phyloP scores from a whole-genome alignment of 2,888 invertebrate species.

The Mellilla xanthometata region DNA sequence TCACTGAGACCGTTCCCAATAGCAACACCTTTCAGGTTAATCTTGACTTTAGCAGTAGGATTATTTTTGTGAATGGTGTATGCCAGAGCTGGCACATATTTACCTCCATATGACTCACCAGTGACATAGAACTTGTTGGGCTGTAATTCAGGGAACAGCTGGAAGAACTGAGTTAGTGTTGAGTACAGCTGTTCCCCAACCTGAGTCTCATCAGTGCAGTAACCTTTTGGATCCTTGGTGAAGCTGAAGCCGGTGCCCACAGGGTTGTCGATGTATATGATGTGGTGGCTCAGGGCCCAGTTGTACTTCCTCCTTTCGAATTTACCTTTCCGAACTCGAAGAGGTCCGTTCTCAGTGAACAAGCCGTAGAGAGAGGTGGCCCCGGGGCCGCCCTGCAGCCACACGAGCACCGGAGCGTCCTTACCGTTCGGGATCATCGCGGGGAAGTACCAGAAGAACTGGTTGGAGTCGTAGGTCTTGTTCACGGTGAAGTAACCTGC shows the following conservation, averaged over 20 bases:
- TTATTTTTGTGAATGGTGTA: constrained; percentile 87
- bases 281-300: constrained; percentile 90
- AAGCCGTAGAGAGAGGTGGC: constrained; percentile 90
- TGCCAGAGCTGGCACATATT: constrained; percentile 88
- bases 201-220: constrained; percentile 89
- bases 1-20: constrained; percentile 93
- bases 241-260: constrained; percentile 97
- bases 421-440: constrained; percentile 80
- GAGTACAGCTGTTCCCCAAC: constrained; percentile 91
- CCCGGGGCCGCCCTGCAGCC: constrained; percentile 95
- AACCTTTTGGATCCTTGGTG: constrained; percentile 89
- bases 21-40: constrained; percentile 87
- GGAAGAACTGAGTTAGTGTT: constrained; percentile 91
- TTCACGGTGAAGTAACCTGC: constrained; percentile 94
- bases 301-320: constrained; percentile 86
- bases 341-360: constrained; percentile 93
- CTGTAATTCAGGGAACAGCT: constrained; percentile 89
- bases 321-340: constrained; percentile 54
- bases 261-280: constrained; percentile 96
- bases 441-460: constrained; percentile 97
- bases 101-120: constrained; percentile 95
- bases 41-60: constrained; percentile 84
- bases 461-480: constrained; percentile 88
- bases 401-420: constrained; percentile 88
- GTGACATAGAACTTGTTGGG: constrained; percentile 91